phyloP scores from a whole-genome alignment of 37 sponge, comb jelly and placozoan species.

The Bolinopsis microptera region DNA sequence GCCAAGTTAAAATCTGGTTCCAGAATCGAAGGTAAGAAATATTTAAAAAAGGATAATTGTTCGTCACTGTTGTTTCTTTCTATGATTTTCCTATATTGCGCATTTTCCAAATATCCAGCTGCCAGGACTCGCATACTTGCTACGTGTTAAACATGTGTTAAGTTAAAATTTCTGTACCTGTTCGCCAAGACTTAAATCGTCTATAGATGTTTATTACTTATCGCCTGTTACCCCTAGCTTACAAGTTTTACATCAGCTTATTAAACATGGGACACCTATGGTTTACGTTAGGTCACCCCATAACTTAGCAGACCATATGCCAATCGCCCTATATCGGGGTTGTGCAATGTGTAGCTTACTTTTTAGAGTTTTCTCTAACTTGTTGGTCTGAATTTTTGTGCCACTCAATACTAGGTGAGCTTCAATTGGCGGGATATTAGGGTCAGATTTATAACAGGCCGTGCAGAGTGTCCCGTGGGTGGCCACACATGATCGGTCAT shows the following conservation, averaged over 20 bases:
- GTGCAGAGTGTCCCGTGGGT: neutral
- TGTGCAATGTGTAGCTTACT: neutral
- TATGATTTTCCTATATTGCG: neutral
- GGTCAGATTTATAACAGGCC: neutral
- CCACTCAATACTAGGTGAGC: neutral
- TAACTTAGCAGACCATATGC: neutral
- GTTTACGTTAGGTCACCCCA: neutral
- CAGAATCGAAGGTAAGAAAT: constrained; percentile 64
- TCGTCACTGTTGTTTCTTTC: neutral
- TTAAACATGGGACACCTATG: neutral
- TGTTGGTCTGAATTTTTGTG: neutral
- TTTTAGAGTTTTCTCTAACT: neutral
- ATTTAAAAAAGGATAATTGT: too few relatives aligned
- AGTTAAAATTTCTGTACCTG: neutral
- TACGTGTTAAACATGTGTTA: constrained; percentile 31
- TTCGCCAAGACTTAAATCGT: neutral
- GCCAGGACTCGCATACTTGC: neutral
- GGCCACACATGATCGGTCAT: neutral
- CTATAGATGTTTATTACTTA: neutral
- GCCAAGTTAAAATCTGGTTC: constrained; percentile 66
- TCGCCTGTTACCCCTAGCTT: neutral
- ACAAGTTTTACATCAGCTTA: neutral
- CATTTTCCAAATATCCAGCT: neutral
- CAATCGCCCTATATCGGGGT: neutral
- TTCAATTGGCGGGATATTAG: neutral